Evolutionary conservation across 2,888 invertebrate genomes (phyloP), one percentile per base, ranked within the genome.

Genomic region (Bombyx huttoni): DNA sequence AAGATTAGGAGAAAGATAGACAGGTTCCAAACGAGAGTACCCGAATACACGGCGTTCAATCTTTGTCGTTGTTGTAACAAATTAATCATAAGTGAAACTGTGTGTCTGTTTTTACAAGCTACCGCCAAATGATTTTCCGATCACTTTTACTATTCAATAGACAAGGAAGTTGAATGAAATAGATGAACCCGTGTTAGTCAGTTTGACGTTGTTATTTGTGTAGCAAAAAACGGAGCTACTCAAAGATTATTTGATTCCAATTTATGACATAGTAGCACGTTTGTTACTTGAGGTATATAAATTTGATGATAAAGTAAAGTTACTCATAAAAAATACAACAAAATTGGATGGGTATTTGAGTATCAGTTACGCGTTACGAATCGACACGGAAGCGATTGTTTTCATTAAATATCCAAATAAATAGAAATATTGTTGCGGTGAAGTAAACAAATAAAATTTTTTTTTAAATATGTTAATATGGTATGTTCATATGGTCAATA

Each of bases 61-160:
- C 76, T 77, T 69, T 69, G 75, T 76, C 70, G 64, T 65, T 63
- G 61, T 64, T 61, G 57, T 59, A 65, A 63, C 63, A 69, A 71
- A 75, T 78, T 73, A 75, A 75, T 76, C 75, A 74, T 69, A 69
- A 75, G 74, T 71, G 75, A 78, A 81, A 79, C 67, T 66, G 57
- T 58, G 63, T 49, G 50, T 48, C 40, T 52, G 40, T 52, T 50
- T 51, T 33, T 33, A 45, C 48, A 33, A 12, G 12, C 13, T 35
- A 49, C 40, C 7, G 12, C 40, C 40, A 40, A 40, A 49, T 47
- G 47, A 14, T 47, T 46, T 40, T 47, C 24, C 40, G 34, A 8
- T 33, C 46, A 45, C 47, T 52, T 13, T 40, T 13, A 33, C 34
- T 33, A 48, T 45, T 35, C 46, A 12, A 49, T 14, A 47, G 9